Base-by-base conservation (phyloP, 2,888 invertebrate species). In the Lasius platythorax region DNA sequence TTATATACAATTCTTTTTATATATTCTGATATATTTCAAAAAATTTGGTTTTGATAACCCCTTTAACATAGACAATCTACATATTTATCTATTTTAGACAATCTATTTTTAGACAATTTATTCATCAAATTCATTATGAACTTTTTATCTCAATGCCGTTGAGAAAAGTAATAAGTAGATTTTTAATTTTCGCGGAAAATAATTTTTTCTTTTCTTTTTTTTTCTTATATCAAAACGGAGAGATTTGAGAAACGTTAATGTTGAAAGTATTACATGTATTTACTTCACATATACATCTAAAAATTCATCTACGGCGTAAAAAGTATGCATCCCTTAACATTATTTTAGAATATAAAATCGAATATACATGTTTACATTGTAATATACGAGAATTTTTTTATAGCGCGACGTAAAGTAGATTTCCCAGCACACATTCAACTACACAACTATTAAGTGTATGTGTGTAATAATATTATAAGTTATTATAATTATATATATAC, bases 331-430 rank as follows among this genome's bases (percentile, higher is more conserved):
- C 70, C 82, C 74, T 83, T 75, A 84, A 86, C 30, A 63, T 87
- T 89, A 88, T 56, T 91, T 92, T 91, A 91, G 91, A 92, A 93
- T 93, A 92, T 91, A 92, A 91, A 92, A 91, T 91, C 83, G 88
- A 91, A 92, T 89, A 90, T 91, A 87, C 84, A 87, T 83, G 76
- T 84, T 84, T 66, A 84, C 82, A 86, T 85, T 70, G 68, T 85
- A 82, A 70, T 63, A 87, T 83, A 86, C 81, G 70, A 85, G 87
- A 64, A 56, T 82, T 61, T 83, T 79, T 61, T 79, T 53, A 73
- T 72, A 89, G 83, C 86, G 83, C 85, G 89, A 90, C 89, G 64
- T 87, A 90, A 91, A 91, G 89, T 91, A 89, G 63, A 68, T 76
- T 84, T 78, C 46, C 66, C 46, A 73, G 15, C 58, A 46, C 40